A percentile compares a stretch with the other conserved stretches of the same genome.
phyloP scores from a whole-genome alignment of 1,140 invertebrate species.

The Acromyrmex charruanus region DNA sequence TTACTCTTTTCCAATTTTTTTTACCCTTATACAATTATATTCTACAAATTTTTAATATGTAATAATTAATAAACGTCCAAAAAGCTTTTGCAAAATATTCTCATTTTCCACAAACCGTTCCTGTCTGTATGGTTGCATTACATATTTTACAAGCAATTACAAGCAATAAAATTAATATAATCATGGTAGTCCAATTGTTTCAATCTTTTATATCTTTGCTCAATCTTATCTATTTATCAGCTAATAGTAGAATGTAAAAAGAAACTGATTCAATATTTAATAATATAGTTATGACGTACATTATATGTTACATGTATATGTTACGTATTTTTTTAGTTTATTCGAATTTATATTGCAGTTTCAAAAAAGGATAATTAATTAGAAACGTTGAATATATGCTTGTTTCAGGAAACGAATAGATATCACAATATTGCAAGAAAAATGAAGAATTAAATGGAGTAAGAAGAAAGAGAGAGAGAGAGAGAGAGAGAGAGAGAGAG shows the following conservation, averaged over 20 bases:
- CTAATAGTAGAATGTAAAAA: no score
- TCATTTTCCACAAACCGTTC: neutral
- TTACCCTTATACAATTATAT: neutral
- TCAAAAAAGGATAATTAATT: constrained; percentile 27
- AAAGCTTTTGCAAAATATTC: neutral
- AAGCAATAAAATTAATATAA: neutral
- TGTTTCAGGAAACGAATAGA: constrained; percentile 45
- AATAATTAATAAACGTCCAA: neutral
- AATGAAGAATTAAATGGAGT: neutral
- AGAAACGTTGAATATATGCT: neutral
- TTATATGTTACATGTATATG: no score
- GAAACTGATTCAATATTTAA: no score
- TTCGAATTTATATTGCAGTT: neutral
- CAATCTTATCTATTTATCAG: neutral
- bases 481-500: neutral
- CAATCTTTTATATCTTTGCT: neutral
- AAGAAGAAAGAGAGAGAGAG: neutral
- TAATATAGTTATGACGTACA: no score
- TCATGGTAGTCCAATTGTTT: neutral
- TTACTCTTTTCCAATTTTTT: neutral
- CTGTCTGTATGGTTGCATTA: neutral
- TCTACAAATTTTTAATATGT: neutral
- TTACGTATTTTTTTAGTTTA: no score
- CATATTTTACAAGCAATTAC: neutral
- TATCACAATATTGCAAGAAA: constrained; percentile 4